A percentile compares a stretch with the other conserved stretches of the same genome.
Evolutionary conservation across 2,888 invertebrate genomes (phyloP).

Genomic region (Eupithecia exiguata): DNA sequence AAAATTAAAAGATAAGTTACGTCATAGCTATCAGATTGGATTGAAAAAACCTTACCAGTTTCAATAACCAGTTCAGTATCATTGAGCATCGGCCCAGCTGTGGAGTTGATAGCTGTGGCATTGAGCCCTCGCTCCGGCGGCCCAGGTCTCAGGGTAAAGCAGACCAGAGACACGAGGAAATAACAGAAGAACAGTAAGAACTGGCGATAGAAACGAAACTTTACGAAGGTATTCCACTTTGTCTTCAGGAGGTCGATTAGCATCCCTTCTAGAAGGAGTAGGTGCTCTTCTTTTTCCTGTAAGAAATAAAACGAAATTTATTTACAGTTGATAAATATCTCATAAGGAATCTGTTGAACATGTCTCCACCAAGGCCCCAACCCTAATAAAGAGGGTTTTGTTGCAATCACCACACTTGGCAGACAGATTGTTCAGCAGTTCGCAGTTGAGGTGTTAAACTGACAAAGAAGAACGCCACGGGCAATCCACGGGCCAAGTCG

Average conservation of each 20-base stretch:
- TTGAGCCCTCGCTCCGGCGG: constrained; percentile 85
- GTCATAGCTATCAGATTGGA: background rate
- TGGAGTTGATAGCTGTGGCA: constrained; percentile 67
- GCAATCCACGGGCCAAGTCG: too few species aligned
- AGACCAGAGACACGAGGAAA: constrained; percentile 93
- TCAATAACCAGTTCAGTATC: constrained; percentile 66
- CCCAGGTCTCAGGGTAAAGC: constrained; percentile 95
- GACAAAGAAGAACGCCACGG: too few species aligned
- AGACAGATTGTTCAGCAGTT: too few species aligned
- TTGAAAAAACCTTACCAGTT: constrained; percentile 55
- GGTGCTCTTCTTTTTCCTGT: constrained; percentile 96
- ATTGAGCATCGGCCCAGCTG: constrained; percentile 58
- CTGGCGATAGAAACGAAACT: constrained; percentile 96
- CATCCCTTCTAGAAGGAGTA: constrained; percentile 97
- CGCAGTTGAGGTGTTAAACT: too few species aligned
- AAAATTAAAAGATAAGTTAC: too few species aligned
- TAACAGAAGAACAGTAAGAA: constrained; percentile 96
- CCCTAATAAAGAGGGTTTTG: too few species aligned
- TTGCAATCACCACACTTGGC: too few species aligned
- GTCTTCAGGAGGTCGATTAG: constrained; percentile 96
- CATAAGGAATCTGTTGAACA: too few species aligned
- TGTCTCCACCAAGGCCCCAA: too few species aligned
- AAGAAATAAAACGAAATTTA: background rate
- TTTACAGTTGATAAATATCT: background rate
- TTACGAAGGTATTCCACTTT: constrained; percentile 99